Conservation (phyloP, 2,888 invertebrate species). For the Rhabditoides inermis region DNA sequence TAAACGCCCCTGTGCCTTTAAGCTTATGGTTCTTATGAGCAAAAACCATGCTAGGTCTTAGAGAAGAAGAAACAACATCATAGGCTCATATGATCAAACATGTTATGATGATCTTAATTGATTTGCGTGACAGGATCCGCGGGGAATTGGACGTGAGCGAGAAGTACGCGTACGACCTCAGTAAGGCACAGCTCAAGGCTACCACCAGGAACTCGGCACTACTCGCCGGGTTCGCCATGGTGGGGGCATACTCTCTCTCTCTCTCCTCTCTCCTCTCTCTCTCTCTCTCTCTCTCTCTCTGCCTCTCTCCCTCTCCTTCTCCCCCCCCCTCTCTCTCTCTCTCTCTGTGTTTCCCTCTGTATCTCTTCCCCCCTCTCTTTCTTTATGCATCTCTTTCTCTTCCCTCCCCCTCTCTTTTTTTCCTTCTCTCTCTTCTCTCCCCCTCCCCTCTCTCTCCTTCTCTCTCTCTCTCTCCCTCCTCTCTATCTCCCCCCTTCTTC, state of each 20-base stretch:
- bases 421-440: not conserved
- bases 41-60: too few species aligned
- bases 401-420: not conserved
- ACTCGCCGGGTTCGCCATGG: too few species aligned
- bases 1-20: too few species aligned
- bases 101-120: too few species aligned
- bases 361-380: not conserved
- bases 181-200: too few species aligned
- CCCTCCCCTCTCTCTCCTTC: not conserved
- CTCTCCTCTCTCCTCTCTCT: not conserved
- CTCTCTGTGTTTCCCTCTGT: not conserved
- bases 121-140: too few species aligned
- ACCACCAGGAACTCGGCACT: too few species aligned
- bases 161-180: too few species aligned
- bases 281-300: not conserved
- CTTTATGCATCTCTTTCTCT: not conserved
- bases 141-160: too few species aligned
- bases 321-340: not conserved
- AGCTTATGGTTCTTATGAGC: too few species aligned
- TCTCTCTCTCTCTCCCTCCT: not conserved
- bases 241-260: not conserved
- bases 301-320: not conserved
- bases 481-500: not conserved
- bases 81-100: too few species aligned
- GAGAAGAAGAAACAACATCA: too few species aligned